These are phyloP conservation scores for Dendronephthya gigantea DNA, from an alignment of 64 coral and sea anemone species.

Conservation along the genomic window DNA sequence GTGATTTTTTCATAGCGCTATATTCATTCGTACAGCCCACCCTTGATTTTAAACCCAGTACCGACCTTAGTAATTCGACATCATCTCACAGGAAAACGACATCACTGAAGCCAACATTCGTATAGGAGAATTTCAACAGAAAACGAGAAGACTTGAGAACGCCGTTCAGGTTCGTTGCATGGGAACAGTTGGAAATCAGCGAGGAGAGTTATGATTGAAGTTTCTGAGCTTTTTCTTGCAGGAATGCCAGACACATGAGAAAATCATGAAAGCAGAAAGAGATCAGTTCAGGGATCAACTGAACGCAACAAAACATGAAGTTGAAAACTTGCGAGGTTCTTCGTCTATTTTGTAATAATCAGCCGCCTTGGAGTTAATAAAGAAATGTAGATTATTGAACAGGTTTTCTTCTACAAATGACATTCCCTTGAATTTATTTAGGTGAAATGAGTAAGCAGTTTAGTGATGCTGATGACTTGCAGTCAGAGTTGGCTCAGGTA, in stretches of 20 bases:
- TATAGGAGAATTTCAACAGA: conserved; percentile 76
- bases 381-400: no score
- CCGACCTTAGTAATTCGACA: no score
- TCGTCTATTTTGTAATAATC: neutral
- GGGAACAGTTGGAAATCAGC: no score
- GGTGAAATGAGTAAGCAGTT: conserved; percentile 97
- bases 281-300: conserved; percentile 89
- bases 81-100: conserved; percentile 66
- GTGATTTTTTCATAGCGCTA: no score
- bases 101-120: conserved; percentile 92
- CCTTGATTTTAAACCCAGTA: no score
- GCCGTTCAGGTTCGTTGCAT: conserved; percentile 57
- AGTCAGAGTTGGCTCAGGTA: conserved; percentile 69
- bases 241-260: conserved; percentile 69
- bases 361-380: no score
- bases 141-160: conserved; percentile 72
- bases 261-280: conserved; percentile 58
- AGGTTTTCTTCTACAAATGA: no score
- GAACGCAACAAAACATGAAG: conserved; percentile 79
- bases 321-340: conserved; percentile 89
- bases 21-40: neutral
- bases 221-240: conserved; percentile 7
- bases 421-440: no score
- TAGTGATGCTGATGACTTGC: conserved; percentile 89
- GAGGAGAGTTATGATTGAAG: no score